Evolutionary conservation across 1,140 invertebrate genomes (phyloP), one percentile per base, ranked within the genome.

Genomic region (Odontomachus brunneus): DNA sequence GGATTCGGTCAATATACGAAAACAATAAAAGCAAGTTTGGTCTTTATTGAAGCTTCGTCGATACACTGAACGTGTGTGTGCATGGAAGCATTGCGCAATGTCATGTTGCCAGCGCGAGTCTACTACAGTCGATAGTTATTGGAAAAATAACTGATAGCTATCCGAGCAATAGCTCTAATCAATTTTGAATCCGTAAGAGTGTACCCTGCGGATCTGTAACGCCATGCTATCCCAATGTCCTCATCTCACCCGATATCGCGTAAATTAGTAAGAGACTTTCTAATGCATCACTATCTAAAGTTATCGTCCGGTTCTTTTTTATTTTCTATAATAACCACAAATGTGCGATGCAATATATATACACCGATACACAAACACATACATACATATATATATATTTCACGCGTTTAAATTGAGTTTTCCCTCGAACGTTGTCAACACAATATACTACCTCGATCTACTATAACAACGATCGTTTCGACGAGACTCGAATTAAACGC

Each of bases 81-180:
- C 24, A 15, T 17, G 51, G 51, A 71, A 76, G 44, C 65, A 71
- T 71, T 57, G 75, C 65, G 14, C 65, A 44, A 69, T 51, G 63
- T 80, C 75, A 69, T 59, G 38, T 44, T 44, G 63, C 49, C 62
- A 66, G 24, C 38, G 51, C 38, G 38, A 71, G 24, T 80, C 67
- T 57, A 71, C 65, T 55, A 48, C 29, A 19, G 14, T 24, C 49
- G 48, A 71, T 80, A 80, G 75, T 80, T 80, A 80, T 80, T 80
- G 75, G 75, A 80, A 80, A 80, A 71, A 71, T 80, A 80, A 80
- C 53, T 80, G 75, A 59, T 80, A 57, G 75, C 24, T 24, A 80
- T 80, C 65, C 33, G 59, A 26, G 60, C 26, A 29, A 29, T 26
- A 9, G 33, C 22, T 17, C 26, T 80, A 71, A 71, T 80, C 69